These are phyloP conservation scores for Ephialtes manifestator DNA, from an alignment of 2,888 invertebrate species.

Conservation along the genomic window DNA sequence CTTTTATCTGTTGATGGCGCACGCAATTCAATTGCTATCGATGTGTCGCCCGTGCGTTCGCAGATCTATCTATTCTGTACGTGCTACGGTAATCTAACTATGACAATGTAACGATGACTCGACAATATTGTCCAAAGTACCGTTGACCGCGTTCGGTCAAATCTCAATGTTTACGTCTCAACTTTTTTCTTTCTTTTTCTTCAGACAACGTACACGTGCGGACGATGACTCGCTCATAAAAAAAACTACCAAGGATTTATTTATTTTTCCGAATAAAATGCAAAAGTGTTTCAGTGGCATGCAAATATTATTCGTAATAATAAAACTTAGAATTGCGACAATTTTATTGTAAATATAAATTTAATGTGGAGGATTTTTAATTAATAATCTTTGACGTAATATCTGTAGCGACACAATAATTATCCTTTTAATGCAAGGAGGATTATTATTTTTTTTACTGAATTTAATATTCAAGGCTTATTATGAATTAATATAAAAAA, in stretches of 20 bases:
- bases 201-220: background rate
- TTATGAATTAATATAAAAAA: no score
- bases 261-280: background rate
- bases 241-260: background rate
- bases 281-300: background rate
- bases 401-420: no score
- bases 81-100: slow-evolving; percentile 8
- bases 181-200: background rate
- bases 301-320: no score
- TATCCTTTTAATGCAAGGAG: no score
- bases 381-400: no score
- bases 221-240: background rate
- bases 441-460: no score
- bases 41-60: background rate
- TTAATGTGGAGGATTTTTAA: no score
- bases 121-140: background rate
- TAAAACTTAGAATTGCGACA: no score
- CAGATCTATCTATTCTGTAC: slow-evolving; percentile 3
- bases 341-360: no score
- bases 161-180: slow-evolving; percentile 12
- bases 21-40: slow-evolving; percentile 16
- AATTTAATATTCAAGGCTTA: no score
- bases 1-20: slow-evolving; percentile 1
- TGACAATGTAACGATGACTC: slow-evolving; percentile 25
- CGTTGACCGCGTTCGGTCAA: slow-evolving; percentile 17